These are phyloP conservation scores for Microcaecilia unicolor DNA, from an alignment of 2,797 vertebrate species.

Conservation along the genomic window DNA sequence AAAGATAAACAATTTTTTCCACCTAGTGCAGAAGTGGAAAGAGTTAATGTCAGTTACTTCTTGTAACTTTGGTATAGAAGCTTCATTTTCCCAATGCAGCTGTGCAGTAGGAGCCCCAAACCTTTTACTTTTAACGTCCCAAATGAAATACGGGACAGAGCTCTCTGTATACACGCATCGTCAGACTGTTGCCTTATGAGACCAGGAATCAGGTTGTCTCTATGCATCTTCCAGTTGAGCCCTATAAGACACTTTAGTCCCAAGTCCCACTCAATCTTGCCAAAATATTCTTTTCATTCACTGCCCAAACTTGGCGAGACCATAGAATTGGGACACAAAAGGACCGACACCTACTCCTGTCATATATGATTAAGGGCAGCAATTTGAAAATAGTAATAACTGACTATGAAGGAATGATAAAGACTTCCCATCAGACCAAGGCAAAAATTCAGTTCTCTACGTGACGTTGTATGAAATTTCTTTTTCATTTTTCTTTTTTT, in stretches of 20 bases:
- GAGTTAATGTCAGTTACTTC: conserved; percentile 36
- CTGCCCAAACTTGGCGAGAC: conserved; percentile 5
- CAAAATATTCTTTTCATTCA: conserved; percentile 7
- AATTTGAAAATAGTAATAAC: too few species aligned
- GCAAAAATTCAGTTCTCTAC: too few species aligned
- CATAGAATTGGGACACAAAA: conserved; percentile 7
- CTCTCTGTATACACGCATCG: conserved; percentile 44
- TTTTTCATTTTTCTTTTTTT: too few species aligned
- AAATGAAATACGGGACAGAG: conserved; percentile 30
- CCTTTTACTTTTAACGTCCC: conserved; percentile 26
- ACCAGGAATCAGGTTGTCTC: background rate
- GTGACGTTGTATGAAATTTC: too few species aligned
- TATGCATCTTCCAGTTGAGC: conserved; percentile 15
- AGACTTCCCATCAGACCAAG: too few species aligned
- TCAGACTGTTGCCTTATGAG: conserved; percentile 10
- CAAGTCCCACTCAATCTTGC: conserved; percentile 10
- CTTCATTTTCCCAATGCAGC: conserved; percentile 29
- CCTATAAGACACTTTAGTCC: too few species aligned
- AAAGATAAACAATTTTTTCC: conserved; percentile 22
- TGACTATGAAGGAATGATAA: too few species aligned
- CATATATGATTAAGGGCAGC: too few species aligned
- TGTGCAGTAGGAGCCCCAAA: conserved; percentile 23
- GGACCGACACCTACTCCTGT: too few species aligned
- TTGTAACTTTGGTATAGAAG: conserved; percentile 26
- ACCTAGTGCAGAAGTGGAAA: conserved; percentile 40